These are phyloP conservation scores for Oreochromis tanganicae DNA, from an alignment of 2,113 vertebrate species.

Conservation along the genomic window DNA sequence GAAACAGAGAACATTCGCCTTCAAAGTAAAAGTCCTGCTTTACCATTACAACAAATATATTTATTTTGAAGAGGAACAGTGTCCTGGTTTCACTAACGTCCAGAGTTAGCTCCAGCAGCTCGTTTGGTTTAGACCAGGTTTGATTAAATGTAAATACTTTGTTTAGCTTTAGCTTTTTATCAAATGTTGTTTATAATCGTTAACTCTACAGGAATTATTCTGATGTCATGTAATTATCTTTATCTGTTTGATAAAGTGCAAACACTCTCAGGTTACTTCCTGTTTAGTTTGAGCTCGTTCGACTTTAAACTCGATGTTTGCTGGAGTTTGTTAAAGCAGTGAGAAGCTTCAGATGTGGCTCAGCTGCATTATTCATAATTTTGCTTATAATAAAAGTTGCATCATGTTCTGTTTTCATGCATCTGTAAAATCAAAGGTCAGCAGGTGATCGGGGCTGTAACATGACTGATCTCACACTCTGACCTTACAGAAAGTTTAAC, in stretches of 20 bases:
- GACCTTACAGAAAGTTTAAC: neutral
- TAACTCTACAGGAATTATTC: neutral
- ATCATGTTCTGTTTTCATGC: neutral
- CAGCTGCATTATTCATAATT: neutral
- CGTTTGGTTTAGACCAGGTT: neutral
- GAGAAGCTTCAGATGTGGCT: neutral
- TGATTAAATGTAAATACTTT: neutral
- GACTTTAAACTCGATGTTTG: neutral
- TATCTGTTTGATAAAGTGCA: neutral
- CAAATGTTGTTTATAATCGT: neutral
- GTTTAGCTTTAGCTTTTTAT: neutral
- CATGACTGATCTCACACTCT: neutral
- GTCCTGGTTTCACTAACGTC: neutral
- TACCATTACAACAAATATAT: neutral
- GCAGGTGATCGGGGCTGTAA: neutral
- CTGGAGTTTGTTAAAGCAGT: neutral
- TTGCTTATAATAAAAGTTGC: fast-evolving
- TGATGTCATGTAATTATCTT: neutral
- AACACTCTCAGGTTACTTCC: neutral
- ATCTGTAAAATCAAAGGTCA: neutral
- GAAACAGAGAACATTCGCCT: neutral
- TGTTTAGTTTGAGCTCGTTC: neutral
- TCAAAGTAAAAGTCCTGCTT: neutral
- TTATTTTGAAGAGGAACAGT: neutral
- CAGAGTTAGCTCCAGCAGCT: neutral